A percentile compares a stretch with the other conserved stretches of the same genome.
These are phyloP conservation scores for Leucoma salicis DNA, from an alignment of 2,888 invertebrate genomes.

Conservation along the genomic window DNA sequence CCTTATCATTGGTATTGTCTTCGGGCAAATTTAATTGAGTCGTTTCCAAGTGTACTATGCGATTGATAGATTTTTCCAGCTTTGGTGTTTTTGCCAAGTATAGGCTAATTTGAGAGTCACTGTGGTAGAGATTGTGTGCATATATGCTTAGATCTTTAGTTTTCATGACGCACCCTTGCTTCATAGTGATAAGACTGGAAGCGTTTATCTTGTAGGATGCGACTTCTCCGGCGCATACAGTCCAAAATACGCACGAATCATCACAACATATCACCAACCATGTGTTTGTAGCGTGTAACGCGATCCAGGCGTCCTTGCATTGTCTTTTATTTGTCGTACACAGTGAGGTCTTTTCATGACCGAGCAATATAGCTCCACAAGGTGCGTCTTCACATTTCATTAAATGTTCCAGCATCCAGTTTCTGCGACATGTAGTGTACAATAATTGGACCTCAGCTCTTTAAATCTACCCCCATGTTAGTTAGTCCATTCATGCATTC, in stretches of 20 bases:
- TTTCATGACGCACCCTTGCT: conserved; percentile 6
- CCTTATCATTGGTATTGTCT: background rate
- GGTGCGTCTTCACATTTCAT: background rate
- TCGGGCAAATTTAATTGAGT: background rate
- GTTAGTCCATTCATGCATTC: conserved; percentile 6
- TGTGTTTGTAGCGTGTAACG: conserved; percentile 4
- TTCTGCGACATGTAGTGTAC: conserved; percentile 9
- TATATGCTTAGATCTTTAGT: conserved; percentile 4
- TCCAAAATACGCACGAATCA: background rate
- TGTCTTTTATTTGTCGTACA: background rate
- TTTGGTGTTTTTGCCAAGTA: background rate
- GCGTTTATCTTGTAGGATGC: background rate
- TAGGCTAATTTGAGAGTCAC: background rate
- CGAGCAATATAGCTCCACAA: too few relatives aligned
- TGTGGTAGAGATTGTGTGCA: conserved; percentile 3
- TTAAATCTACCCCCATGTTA: conserved; percentile 4
- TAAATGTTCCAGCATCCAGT: conserved; percentile 3
- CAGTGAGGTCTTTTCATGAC: background rate
- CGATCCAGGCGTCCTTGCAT: conserved; percentile 2
- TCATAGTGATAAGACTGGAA: background rate
- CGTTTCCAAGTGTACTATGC: background rate
- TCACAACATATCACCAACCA: conserved; percentile 4
- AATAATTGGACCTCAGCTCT: conserved; percentile 9
- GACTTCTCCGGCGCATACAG: too few relatives aligned
- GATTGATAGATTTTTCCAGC: background rate